These are phyloP conservation scores for Monochamus saltuarius DNA, from an alignment of 1,140 invertebrate species.

Conservation along the genomic window DNA sequence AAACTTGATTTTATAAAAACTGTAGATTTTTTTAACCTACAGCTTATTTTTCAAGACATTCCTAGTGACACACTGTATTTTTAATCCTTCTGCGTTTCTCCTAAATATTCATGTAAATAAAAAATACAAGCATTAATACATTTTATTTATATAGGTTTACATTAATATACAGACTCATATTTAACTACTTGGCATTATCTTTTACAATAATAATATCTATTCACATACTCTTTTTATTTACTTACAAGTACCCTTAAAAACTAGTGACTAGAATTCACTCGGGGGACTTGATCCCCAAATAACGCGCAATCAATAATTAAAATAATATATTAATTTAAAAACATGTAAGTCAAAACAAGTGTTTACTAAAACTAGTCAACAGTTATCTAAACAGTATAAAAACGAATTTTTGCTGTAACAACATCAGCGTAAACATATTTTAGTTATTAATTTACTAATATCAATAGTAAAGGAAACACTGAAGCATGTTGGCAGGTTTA, in stretches of 20 bases:
- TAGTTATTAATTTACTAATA: background rate
- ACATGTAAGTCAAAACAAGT: background rate
- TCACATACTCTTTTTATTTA: background rate
- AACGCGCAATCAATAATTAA: background rate
- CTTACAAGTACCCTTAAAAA: background rate
- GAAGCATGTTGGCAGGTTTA: too few relatives aligned
- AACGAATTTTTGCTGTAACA: background rate
- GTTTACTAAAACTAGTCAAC: constrained; percentile 2
- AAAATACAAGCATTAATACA: too few relatives aligned
- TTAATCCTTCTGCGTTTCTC: too few relatives aligned
- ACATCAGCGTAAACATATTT: background rate
- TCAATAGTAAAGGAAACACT: background rate
- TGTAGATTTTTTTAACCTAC: too few relatives aligned
- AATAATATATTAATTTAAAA: background rate
- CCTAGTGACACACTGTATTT: too few relatives aligned
- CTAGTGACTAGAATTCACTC: background rate
- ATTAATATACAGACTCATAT: background rate
- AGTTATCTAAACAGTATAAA: background rate
- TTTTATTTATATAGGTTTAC: too few relatives aligned
- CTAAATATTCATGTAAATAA: too few relatives aligned
- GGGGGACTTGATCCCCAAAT: background rate
- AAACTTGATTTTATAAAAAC: too few relatives aligned
- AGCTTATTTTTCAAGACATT: too few relatives aligned
- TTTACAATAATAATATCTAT: background rate
- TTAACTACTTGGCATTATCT: background rate